phyloP scores from a whole-genome alignment of 2,113 vertebrate genomes.

The Nannospalax galili region DNA sequence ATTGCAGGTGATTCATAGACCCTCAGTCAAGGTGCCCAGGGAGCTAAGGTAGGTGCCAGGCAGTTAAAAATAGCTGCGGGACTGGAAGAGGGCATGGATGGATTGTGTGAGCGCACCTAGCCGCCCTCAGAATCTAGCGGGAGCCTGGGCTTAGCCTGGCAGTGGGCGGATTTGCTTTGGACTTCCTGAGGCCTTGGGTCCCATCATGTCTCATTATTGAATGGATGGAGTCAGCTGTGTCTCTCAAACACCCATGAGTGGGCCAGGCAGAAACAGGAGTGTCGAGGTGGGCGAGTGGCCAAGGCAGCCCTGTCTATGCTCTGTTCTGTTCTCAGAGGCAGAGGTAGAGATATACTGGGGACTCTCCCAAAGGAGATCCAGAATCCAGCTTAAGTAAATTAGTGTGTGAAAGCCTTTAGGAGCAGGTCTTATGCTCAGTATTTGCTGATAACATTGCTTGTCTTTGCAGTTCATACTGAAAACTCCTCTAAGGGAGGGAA shows the following conservation, averaged over 20 bases:
- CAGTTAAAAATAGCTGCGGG: conserved; percentile 33
- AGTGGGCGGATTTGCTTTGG: neutral
- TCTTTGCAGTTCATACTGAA: neutral
- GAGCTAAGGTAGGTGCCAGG: neutral
- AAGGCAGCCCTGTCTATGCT: neutral
- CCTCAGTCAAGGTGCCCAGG: neutral
- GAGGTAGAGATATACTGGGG: neutral
- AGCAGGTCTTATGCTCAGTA: neutral
- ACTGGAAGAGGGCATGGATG: neutral
- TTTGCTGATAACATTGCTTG: neutral
- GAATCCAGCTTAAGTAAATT: neutral
- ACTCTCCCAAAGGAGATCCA: neutral
- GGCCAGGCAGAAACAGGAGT: neutral
- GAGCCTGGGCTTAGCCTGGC: neutral
- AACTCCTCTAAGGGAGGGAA: neutral
- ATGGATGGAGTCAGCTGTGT: neutral
- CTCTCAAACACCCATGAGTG: neutral
- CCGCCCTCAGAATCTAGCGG: neutral
- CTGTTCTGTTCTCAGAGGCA: neutral
- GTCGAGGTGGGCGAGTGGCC: neutral
- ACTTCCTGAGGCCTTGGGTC: neutral
- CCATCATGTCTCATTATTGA: neutral
- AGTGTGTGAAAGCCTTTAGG: neutral
- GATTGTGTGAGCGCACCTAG: conserved; percentile 4
- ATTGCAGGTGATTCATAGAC: conserved; percentile 64